phyloP scores from a whole-genome alignment of 2,888 invertebrate species.

The Malacosoma neustria region DNA sequence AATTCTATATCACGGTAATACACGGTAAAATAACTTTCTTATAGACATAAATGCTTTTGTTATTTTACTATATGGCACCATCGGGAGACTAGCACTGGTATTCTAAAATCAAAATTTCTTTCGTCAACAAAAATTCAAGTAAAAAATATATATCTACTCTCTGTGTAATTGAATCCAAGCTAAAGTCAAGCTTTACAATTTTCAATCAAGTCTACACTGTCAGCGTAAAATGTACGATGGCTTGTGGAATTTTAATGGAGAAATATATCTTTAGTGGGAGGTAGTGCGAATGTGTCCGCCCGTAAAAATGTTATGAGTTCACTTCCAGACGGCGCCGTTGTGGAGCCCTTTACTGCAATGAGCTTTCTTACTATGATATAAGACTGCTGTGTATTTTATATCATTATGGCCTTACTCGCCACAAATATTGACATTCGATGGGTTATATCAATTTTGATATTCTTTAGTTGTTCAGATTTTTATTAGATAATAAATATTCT shows the following conservation, averaged over 20 bases:
- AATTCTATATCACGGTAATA: too few relatives aligned
- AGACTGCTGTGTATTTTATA: neutral
- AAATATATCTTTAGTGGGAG: neutral
- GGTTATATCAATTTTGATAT: too few relatives aligned
- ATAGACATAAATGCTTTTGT: too few relatives aligned
- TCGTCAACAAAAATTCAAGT: too few relatives aligned
- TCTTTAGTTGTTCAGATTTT: too few relatives aligned
- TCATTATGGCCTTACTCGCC: too few relatives aligned
- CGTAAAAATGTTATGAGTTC: slow-evolving; percentile 70
- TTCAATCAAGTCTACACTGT: slow-evolving; percentile 8
- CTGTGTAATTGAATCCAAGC: slow-evolving; percentile 1
- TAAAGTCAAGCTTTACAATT: slow-evolving; percentile 5
- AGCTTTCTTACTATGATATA: slow-evolving; percentile 6
- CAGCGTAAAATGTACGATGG: neutral
- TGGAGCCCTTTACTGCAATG: slow-evolving; percentile 7
- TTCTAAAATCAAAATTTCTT: too few relatives aligned
- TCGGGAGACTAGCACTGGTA: too few relatives aligned
- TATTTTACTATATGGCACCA: too few relatives aligned
- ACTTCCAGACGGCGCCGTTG: slow-evolving; percentile 42
- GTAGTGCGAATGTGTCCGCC: slow-evolving; percentile 15
- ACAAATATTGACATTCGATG: too few relatives aligned
- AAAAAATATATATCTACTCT: slow-evolving; percentile 7
- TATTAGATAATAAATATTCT: too few relatives aligned
- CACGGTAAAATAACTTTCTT: too few relatives aligned
- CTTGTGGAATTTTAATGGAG: slow-evolving; percentile 2